Evolutionary conservation across 2,888 invertebrate genomes (phyloP).

Genomic region (Synanthedon formicaeformis): DNA sequence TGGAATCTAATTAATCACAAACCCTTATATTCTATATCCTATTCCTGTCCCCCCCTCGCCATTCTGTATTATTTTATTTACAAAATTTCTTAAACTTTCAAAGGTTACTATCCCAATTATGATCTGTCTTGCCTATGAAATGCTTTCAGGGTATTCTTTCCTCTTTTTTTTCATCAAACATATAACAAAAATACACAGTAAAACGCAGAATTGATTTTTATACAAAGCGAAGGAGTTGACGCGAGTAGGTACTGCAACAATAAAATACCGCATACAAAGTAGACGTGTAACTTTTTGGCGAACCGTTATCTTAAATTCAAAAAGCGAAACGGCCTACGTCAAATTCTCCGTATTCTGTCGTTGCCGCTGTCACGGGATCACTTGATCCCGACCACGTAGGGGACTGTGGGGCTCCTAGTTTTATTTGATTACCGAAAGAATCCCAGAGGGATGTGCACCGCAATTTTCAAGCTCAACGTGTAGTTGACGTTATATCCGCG

Average conservation of each 20-base stretch:
- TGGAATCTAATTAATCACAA: too few relatives aligned
- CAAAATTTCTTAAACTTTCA: too few relatives aligned
- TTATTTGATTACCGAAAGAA: constrained; percentile 34
- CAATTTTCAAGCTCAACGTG: constrained; percentile 23
- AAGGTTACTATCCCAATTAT: too few relatives aligned
- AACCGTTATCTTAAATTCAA: constrained; percentile 22
- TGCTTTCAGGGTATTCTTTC: too few relatives aligned
- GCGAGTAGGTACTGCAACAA: neutral
- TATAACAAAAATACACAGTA: too few relatives aligned
- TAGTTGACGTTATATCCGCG: constrained; percentile 12
- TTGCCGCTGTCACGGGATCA: constrained; percentile 24
- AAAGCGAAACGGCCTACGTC: constrained; percentile 27
- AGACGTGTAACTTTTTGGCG: constrained; percentile 2
- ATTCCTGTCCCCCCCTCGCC: too few relatives aligned
- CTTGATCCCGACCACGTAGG: constrained; percentile 26
- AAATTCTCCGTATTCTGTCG: constrained; percentile 24
- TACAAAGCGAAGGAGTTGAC: neutral
- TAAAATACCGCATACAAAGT: neutral
- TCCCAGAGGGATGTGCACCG: constrained; percentile 16
- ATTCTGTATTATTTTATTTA: too few relatives aligned
- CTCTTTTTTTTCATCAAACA: too few relatives aligned
- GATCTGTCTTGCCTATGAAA: too few relatives aligned
- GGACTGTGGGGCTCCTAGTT: constrained; percentile 19
- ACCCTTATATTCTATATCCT: too few relatives aligned
- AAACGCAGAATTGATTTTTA: neutral